Evolutionary conservation across 2,113 vertebrate genomes (phyloP).

Genomic region (Myrmecophaga tridactyla): DNA sequence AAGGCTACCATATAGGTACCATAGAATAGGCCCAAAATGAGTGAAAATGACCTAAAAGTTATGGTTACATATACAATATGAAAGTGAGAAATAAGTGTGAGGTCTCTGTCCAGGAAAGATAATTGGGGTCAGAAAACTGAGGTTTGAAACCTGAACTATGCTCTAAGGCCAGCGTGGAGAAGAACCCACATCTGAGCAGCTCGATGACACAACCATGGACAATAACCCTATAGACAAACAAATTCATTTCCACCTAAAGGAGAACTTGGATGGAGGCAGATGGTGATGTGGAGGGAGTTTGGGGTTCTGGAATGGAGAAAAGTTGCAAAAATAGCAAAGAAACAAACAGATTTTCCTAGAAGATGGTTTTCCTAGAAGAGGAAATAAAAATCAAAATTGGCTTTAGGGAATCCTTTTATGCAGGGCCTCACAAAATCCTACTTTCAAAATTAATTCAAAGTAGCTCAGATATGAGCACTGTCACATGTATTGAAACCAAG

Average conservation of each 20-base stretch:
- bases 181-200: background rate
- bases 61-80: background rate
- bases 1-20: background rate
- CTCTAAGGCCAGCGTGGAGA: background rate
- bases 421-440: background rate
- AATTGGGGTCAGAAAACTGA: background rate
- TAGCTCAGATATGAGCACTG: background rate
- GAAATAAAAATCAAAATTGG: background rate
- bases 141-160: background rate
- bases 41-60: background rate
- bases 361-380: constrained; percentile 4
- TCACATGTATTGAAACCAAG: background rate
- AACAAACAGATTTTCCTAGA: background rate
- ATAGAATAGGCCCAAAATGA: background rate
- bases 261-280: background rate
- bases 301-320: background rate
- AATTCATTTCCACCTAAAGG: background rate
- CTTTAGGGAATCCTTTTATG: constrained; percentile 27
- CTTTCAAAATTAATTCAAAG: constrained; percentile 47
- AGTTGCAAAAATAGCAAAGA: background rate
- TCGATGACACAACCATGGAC: background rate
- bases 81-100: background rate
- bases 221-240: background rate
- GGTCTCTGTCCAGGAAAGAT: background rate
- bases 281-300: background rate